Evolutionary conservation across 1,140 invertebrate species (phyloP).

Genomic region (Amyelois transitella): DNA sequence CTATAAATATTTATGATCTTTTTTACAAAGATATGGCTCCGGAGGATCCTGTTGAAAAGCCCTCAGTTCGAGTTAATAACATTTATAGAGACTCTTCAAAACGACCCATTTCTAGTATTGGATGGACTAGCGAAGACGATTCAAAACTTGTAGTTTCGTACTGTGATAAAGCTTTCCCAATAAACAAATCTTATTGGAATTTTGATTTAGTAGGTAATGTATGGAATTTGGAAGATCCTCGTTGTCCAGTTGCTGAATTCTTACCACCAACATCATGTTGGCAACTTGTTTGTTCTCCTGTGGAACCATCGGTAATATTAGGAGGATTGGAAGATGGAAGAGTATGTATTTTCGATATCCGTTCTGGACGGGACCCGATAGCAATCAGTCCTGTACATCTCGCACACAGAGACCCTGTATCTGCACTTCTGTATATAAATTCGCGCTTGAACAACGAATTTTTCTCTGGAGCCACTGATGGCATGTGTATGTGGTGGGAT

Average conservation of each 20-base stretch:
- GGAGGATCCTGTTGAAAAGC: constrained; percentile 76
- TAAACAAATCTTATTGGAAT: constrained; percentile 74
- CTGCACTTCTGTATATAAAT: constrained; percentile 81
- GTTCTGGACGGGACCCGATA: constrained; percentile 76
- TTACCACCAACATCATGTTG: constrained; percentile 80
- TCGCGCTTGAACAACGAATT: constrained; percentile 87
- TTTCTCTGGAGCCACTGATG: constrained; percentile 90
- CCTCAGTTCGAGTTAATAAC: constrained; percentile 81
- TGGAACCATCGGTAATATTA: constrained; percentile 84
- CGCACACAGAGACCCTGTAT: constrained; percentile 82
- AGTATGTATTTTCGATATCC: constrained; percentile 84
- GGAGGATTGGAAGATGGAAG: constrained; percentile 89
- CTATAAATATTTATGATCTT: constrained; percentile 92
- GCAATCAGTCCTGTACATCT: constrained; percentile 71
- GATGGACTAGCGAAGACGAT: constrained; percentile 87
- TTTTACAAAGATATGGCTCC: constrained; percentile 83
- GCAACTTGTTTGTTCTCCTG: constrained; percentile 87
- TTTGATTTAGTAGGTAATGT: constrained; percentile 74
- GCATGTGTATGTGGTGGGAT: constrained; percentile 89
- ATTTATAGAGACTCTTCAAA: constrained; percentile 81
- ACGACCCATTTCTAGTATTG: constrained; percentile 80
- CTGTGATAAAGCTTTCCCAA: constrained; percentile 79
- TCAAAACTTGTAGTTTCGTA: constrained; percentile 86
- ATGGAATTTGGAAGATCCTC: constrained; percentile 90
- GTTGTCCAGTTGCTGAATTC: constrained; percentile 80